Percentiles rank a stretch among this genome's conserved stretches.
Conservation (phyloP, 2,888 invertebrate genomes). For the Pristionchus maxplancki region DNA sequence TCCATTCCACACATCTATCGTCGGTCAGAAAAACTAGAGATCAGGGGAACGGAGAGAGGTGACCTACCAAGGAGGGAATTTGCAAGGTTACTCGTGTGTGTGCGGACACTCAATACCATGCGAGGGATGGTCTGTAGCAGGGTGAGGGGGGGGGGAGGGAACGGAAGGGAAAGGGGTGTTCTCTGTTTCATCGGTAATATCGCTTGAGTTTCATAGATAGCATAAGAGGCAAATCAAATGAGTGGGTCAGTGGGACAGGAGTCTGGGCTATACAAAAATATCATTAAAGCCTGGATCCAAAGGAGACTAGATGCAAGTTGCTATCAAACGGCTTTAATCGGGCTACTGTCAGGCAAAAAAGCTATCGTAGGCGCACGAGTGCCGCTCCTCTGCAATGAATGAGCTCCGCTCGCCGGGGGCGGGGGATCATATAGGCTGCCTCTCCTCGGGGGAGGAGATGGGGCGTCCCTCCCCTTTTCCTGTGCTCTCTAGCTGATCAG, state of each 20-base stretch:
- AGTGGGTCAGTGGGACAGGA: neutral
- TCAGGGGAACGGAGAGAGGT: neutral
- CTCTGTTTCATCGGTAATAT: too few species aligned
- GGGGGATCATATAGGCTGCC: constrained; percentile 23
- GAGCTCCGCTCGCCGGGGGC: neutral
- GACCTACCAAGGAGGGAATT: constrained; percentile 8
- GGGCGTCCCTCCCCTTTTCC: neutral
- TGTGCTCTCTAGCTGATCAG: neutral
- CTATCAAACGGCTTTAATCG: too few species aligned
- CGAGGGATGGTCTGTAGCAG: neutral
- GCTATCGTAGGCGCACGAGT: neutral
- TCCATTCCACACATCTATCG: too few species aligned
- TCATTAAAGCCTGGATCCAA: too few species aligned
- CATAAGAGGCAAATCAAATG: too few species aligned
- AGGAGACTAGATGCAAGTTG: too few species aligned
- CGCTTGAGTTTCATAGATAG: too few species aligned
- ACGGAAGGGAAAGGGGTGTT: neutral
- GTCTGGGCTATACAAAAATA: neutral
- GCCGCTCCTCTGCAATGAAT: neutral
- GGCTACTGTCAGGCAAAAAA: too few species aligned
- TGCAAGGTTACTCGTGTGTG: neutral
- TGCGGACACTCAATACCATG: constrained; percentile 1
- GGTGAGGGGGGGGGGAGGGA: neutral
- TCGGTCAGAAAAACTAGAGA: neutral
- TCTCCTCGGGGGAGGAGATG: neutral